These are phyloP conservation scores for Saccostrea echinata DNA, from an alignment of 1,140 invertebrate species.

Conservation along the genomic window DNA sequence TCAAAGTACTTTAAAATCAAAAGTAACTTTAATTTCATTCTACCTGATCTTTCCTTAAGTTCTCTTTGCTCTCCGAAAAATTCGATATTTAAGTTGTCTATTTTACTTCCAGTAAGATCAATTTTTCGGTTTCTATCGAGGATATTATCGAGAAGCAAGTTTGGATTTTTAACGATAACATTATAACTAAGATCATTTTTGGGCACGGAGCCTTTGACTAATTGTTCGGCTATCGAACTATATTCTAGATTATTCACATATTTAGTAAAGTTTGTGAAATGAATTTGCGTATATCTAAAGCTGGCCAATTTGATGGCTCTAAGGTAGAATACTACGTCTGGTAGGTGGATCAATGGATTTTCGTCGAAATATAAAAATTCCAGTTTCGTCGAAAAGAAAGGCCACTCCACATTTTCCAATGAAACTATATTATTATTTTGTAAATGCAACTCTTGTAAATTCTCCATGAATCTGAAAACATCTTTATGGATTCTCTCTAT, in stretches of 20 bases:
- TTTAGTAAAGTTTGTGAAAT: slow-evolving; percentile 58
- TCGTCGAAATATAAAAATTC: slow-evolving; percentile 54
- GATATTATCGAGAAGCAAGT: slow-evolving; percentile 46
- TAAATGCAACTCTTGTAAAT: slow-evolving; percentile 55
- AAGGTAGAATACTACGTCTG: slow-evolving; percentile 62
- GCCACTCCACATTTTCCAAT: slow-evolving; percentile 52
- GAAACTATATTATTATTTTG: slow-evolving; percentile 56
- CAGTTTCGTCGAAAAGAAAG: slow-evolving; percentile 46
- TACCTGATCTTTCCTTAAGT: not conserved
- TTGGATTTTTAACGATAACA: not conserved
- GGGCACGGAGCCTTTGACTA: slow-evolving; percentile 55
- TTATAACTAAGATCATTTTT: slow-evolving; percentile 50
- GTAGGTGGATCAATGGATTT: slow-evolving; percentile 64
- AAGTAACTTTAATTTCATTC: slow-evolving; percentile 33
- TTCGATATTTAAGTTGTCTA: slow-evolving; percentile 49
- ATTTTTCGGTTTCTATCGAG: not conserved
- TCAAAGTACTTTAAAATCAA: slow-evolving; percentile 62
- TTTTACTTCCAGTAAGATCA: slow-evolving; percentile 57
- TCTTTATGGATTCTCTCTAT: slow-evolving; percentile 46
- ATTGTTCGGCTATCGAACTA: slow-evolving; percentile 43
- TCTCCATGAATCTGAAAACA: slow-evolving; percentile 54
- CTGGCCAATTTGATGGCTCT: slow-evolving; percentile 54
- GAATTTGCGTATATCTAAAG: slow-evolving; percentile 60
- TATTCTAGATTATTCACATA: slow-evolving; percentile 41
- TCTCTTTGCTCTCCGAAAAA: not conserved